Base-by-base conservation (phyloP, 2,888 invertebrate genomes). In the Apeira syringaria region DNA sequence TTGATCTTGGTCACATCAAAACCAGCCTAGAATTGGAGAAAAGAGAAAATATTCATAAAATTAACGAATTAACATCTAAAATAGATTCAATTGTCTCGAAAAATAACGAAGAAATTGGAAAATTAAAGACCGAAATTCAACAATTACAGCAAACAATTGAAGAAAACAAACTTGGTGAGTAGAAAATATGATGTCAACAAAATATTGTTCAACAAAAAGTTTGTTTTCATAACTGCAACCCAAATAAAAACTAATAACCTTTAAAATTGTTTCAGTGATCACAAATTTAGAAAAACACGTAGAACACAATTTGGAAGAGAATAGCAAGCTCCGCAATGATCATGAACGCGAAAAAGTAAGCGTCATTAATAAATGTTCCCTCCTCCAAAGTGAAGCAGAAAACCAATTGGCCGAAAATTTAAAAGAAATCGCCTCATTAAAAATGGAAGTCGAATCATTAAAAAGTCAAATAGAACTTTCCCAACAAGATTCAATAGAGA, bases 201-300 rank as follows among this genome's bases (percentile, higher is more conserved):
- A 6, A 3, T 22, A 3, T 22, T 22, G 20, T 22, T 22, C 1
- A n/a, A 1, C n/a, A n/a, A n/a, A n/a, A n/a, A n/a, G n/a, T n/a
- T n/a, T n/a, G n/a, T n/a, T n/a, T n/a, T n/a, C n/a, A n/a, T n/a
- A n/a, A n/a, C n/a, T n/a, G n/a, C n/a, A n/a, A n/a, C n/a, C n/a
- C n/a, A n/a, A n/a, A n/a, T n/a, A n/a, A n/a, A n/a, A n/a, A n/a
- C n/a, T n/a, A n/a, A n/a, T n/a, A n/a, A n/a, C n/a, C n/a, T n/a
- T n/a, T n/a, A n/a, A n/a, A n/a, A n/a, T n/a, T 33, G 12, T 81
- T 81, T 37, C 61, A 84, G 83, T 67, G 1, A 69, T 81, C 35
- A 41, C 42, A 2, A 64, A 68, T 20, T 49, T 80, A 22, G 71
- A 81, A 54, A 56, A 71, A 24, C 53, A 56, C 9, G 55, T 77